Conservation (phyloP, 2,888 invertebrate genomes). For the Caenorhabditis doughertyi region DNA sequence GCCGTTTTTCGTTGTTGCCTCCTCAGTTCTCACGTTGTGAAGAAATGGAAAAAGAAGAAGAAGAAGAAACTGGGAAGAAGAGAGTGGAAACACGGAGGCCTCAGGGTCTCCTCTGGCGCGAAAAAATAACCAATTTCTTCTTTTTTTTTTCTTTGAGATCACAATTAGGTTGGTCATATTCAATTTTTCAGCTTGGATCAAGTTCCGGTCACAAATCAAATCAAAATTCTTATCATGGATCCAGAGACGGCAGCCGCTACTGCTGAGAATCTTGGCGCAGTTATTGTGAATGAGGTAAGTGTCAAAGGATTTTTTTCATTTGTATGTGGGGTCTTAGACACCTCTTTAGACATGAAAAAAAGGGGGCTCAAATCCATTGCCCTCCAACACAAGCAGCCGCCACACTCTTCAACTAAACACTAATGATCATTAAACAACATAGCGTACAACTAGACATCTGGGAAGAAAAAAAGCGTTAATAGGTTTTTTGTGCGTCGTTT, state of each 20-base stretch:
- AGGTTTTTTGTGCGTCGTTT: no score
- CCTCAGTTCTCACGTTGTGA: constrained; percentile 58
- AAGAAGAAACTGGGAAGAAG: background rate
- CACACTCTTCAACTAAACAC: constrained; percentile 49
- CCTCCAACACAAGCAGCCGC: constrained; percentile 31
- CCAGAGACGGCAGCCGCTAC: constrained; percentile 30
- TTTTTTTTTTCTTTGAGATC: constrained; percentile 31
- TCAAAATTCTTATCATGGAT: constrained; percentile 54
- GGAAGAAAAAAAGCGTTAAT: no score
- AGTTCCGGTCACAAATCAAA: constrained; percentile 39
- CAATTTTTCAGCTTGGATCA: constrained; percentile 42
- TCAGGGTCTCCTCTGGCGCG: constrained; percentile 38
- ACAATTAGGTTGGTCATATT: constrained; percentile 4
- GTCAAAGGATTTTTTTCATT: background rate
- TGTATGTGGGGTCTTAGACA: background rate
- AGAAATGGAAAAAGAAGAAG: constrained; percentile 7
- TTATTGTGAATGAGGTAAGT: constrained; percentile 10
- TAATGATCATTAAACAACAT: constrained; percentile 57
- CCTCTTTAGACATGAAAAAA: background rate
- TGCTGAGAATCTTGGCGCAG: constrained; percentile 24
- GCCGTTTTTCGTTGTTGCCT: constrained; percentile 48
- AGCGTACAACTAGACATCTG: constrained; percentile 23
- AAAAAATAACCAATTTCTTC: constrained; percentile 52
- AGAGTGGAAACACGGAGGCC: constrained; percentile 49
- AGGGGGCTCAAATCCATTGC: constrained; percentile 19